Evolutionary conservation across 2,888 invertebrate species (phyloP), one percentile per base, ranked within the genome.

Genomic region (Chamaedrilus cognettii): DNA sequence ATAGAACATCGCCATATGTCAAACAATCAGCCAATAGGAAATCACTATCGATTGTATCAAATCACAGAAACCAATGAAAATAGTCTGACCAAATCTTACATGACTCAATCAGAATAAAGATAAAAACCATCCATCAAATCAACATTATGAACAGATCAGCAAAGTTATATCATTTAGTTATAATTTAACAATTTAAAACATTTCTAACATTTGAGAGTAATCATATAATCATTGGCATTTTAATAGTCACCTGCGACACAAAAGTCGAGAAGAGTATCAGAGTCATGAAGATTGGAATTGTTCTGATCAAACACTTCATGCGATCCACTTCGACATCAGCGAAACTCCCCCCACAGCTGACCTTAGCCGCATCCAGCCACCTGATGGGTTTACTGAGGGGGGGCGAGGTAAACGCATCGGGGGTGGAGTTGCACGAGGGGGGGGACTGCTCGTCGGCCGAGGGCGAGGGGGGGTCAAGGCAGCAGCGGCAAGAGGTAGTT

Each of bases 241-340:
- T n/a, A n/a, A n/a, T n/a, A n/a, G n/a, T 19, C 7, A 66, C 66
- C 64, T 66, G 66, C 23, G 56, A 58, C n/a, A 31, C 31, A 30
- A 64, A 56, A 34, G 64, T 64, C 5, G 55, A 33, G 57, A 56
- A 64, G 19, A 64, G 30, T 23, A 64, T 64, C 64, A 64, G 35
- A 1, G 64, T 64, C 1, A 56, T n/a, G 30, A 56, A 64, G 26
- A 64, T 11, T 31, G 65, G 60, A 65, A 65, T 5, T 15, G 64
- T 57, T 55, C 49, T 56, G 19, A 64, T 57, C 30, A 57, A 31
- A 32, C 26, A 64, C 28, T 64, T 64, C 56, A 64, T 31, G 31
- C 57, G 31, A 34, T 79, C 76, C 19, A 81, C 78, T 35, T 74
- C 73, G 15, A 74, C 66, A 52, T 76, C 72, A n/a, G 69, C 70